Evolutionary conservation across 1,140 invertebrate species (phyloP).

Genomic region (Cherax destructor): DNA sequence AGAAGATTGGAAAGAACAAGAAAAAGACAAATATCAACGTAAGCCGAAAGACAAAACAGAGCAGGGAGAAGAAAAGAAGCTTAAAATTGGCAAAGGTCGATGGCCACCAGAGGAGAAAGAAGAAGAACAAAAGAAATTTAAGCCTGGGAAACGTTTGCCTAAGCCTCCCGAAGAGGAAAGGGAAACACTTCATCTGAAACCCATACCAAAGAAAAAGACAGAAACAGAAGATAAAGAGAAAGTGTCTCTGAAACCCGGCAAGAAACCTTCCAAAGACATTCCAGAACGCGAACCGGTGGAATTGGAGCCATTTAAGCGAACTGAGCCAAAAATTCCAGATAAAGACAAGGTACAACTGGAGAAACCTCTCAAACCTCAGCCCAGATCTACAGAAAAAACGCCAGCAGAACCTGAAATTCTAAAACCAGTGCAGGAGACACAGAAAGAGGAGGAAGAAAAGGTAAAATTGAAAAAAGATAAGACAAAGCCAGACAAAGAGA

Average conservation of each 20-base stretch:
- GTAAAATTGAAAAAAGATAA: conserved; percentile 36
- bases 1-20: not conserved
- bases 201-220: conserved; percentile 37
- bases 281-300: conserved; percentile 16
- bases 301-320: conserved; percentile 10
- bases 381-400: conserved; percentile 20
- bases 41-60: conserved; percentile 4
- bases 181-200: conserved; percentile 35
- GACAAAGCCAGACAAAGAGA: conserved; percentile 43
- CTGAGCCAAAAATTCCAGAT: conserved; percentile 37
- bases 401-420: conserved; percentile 18
- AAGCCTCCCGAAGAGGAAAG: conserved; percentile 9
- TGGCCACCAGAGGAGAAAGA: conserved; percentile 32
- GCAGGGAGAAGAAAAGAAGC: conserved; percentile 17
- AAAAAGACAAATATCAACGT: conserved; percentile 26
- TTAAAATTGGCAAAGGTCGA: conserved; percentile 17
- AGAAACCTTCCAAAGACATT: conserved; percentile 70
- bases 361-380: conserved; percentile 28
- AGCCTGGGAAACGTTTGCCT: conserved; percentile 28
- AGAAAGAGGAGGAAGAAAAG: conserved; percentile 21
- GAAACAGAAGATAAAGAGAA: conserved; percentile 38
- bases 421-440: conserved; percentile 20
- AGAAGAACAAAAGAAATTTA: conserved; percentile 24
- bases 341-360: conserved; percentile 43
- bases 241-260: conserved; percentile 68